phyloP scores from a whole-genome alignment of 2,888 invertebrate species.

The Gymnoscelis rufifasciata region DNA sequence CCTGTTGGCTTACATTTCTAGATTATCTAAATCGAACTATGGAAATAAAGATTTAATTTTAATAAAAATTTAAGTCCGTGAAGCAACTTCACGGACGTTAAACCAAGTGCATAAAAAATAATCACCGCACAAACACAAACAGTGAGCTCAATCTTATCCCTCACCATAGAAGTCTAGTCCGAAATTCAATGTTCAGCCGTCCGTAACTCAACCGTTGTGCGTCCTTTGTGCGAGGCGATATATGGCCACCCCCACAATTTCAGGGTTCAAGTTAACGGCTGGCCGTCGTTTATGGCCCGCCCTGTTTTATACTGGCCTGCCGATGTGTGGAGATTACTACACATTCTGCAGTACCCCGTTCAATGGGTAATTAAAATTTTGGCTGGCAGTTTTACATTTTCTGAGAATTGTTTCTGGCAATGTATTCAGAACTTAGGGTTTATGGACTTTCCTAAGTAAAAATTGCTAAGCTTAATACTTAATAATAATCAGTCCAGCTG shows the following conservation, averaged over 20 bases:
- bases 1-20: too few species aligned
- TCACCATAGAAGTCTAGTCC: constrained; percentile 5
- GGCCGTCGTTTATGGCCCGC: constrained; percentile 44
- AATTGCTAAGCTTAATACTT: too few species aligned
- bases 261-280: constrained; percentile 41
- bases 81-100: too few species aligned
- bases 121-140: not conserved
- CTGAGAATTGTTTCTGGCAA: too few species aligned
- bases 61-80: too few species aligned
- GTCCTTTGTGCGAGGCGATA: constrained; percentile 29
- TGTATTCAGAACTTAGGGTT: not conserved
- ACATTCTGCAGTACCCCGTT: not conserved
- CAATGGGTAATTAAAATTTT: not conserved
- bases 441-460: too few species aligned
- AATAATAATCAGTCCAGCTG: too few species aligned
- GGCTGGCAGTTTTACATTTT: not conserved
- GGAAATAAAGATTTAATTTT: too few species aligned
- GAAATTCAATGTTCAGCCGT: constrained; percentile 24
- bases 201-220: constrained; percentile 28
- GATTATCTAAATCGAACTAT: too few species aligned
- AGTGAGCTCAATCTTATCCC: not conserved
- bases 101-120: not conserved
- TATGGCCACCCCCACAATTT: constrained; percentile 22
- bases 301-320: constrained; percentile 57
- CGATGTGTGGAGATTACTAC: constrained; percentile 44